Evolutionary conservation across 2,113 vertebrate species (phyloP), one percentile per base, ranked within the genome.

Genomic region (Microcebus lehilahytsara): DNA sequence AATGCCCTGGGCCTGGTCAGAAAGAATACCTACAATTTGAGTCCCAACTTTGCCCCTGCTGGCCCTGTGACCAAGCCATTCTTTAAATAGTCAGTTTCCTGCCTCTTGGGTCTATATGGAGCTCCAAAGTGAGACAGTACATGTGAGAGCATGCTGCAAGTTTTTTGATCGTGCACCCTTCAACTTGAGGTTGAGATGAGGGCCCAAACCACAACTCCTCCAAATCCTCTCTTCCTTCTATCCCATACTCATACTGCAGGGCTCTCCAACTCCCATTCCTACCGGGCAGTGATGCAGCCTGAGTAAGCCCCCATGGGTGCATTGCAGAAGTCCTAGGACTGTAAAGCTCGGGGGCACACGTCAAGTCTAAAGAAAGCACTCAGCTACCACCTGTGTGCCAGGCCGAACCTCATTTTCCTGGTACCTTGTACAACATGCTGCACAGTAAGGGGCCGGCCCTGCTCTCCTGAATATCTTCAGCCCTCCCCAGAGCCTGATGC

Each of bases 141-240:
- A 74, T 10, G 34, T 23, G 46, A 72, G 30, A 6, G 14, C 32
- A 9, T 8, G 9, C 37, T 60, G 2, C 49, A 32, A 12, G 14
- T n/a, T 95, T 92, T 91, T 40, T 34, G 32, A 46, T 14, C 62
- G 22, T 51, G 46, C 22, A 66, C 32, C 49, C n/a, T 96, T 93
- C 11, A 1, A 93, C 77, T 77, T 69, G 78, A 27, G 69, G 10
- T 79, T 69, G 32, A 22, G 67, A 46, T 19, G 77, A 46, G 7
- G 0, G 7, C n/a, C 51, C 25, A 80, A 56, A 88, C 46, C 32
- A 64, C 34, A 37, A 17, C n/a, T 69, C 17, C 49, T 49, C 19
- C 0, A 13, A 32, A 60, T 51, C 49, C 20, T 9, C 32, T 46
- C 34, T 30, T 42, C 20, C 49, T 79, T 17, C 0, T 0, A 2